Conservation (phyloP, 2,888 invertebrate species). For the Andrena camellia region DNA sequence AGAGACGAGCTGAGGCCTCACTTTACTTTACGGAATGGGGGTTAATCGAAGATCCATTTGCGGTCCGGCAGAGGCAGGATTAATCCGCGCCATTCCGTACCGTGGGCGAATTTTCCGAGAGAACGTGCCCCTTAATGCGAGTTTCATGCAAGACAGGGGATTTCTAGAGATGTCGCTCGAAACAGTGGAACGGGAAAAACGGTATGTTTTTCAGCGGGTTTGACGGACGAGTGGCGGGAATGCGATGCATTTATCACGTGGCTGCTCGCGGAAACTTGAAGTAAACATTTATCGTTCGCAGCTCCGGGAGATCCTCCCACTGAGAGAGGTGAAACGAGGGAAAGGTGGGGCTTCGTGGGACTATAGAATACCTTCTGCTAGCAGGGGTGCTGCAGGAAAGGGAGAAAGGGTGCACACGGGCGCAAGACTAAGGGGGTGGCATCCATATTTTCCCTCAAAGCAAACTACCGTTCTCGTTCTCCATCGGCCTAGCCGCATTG, state of each 20-base stretch:
- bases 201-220: slow-evolving; percentile 62
- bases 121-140: neutral
- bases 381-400: neutral
- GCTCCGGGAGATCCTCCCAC: slow-evolving; percentile 22
- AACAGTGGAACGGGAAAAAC: slow-evolving; percentile 31
- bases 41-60: no score
- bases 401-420: neutral
- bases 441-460: slow-evolving; percentile 52
- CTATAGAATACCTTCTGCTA: no score
- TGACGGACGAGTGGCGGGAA: slow-evolving; percentile 52
- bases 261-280: slow-evolving; percentile 39
- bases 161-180: neutral
- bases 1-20: no score
- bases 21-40: no score
- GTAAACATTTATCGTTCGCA: slow-evolving; percentile 67
- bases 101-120: no score
- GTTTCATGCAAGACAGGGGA: slow-evolving; percentile 9
- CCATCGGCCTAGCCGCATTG: slow-evolving; percentile 56
- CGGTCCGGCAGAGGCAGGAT: no score
- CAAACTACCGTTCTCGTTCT: slow-evolving; percentile 56
- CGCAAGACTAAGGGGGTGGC: slow-evolving; percentile 39
- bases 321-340: slow-evolving; percentile 29
- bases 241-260: slow-evolving; percentile 63
- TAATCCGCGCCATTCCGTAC: no score
- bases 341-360: neutral